Conservation (phyloP, 2,888 invertebrate species). For the Drosophila borborema region DNA sequence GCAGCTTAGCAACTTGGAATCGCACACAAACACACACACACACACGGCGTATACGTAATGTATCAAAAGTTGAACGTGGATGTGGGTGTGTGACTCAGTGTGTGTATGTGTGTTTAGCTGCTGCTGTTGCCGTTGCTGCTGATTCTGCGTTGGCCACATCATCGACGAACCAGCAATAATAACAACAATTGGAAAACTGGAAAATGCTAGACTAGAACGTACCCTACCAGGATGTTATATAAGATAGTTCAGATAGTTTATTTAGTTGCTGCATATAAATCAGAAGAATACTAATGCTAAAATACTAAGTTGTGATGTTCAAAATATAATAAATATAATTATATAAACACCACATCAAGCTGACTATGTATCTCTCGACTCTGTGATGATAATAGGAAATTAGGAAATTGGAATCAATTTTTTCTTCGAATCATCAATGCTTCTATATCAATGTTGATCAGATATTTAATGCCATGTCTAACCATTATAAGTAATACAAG, state of each 20-base stretch:
- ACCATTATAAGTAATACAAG: background rate
- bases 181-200: conserved; percentile 28
- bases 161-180: conserved; percentile 40
- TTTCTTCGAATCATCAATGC: background rate
- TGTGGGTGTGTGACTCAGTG: conserved; percentile 7
- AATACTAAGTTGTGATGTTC: too few species aligned
- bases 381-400: too few species aligned
- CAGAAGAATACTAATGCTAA: background rate
- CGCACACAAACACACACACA: conserved; percentile 8
- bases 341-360: too few species aligned
- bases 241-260: background rate
- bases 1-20: conserved; percentile 30
- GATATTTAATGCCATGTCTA: background rate
- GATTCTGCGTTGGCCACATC: conserved; percentile 32
- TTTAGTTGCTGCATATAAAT: background rate
- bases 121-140: conserved; percentile 10
- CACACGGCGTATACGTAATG: conserved; percentile 60
- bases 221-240: background rate
- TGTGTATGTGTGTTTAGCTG: conserved; percentile 13
- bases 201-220: background rate
- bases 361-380: too few species aligned
- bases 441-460: background rate
- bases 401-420: background rate
- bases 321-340: too few species aligned
- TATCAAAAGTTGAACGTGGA: conserved; percentile 59